phyloP scores from a whole-genome alignment of 2,113 vertebrate genomes.

The Mus musculus region GRCm39 chr2:168481501-168482000 shows the following conservation, averaged over 20 bases:
- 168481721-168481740: background rate
- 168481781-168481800: slow-evolving; percentile 62
- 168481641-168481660: background rate
- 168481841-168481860: slow-evolving; percentile 98
- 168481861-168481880: slow-evolving; percentile 98
- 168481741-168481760: background rate
- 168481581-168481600: background rate
- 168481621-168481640: background rate
- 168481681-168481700: background rate
- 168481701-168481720: background rate
- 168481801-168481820: slow-evolving; percentile 99
- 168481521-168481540: no score
- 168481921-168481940: rapidly evolving
- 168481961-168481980: background rate
- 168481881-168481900: slow-evolving; percentile 99
- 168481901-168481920: slow-evolving; percentile 93
- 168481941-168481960: background rate
- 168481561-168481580: background rate
- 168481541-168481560: background rate
- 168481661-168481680: background rate
- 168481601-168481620: background rate
- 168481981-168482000: rapidly evolving
- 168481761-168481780: background rate
- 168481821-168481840: slow-evolving; percentile 99
- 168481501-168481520: background rate